phyloP scores from a whole-genome alignment of 2,113 vertebrate species.

The Bos javanicus region DNA sequence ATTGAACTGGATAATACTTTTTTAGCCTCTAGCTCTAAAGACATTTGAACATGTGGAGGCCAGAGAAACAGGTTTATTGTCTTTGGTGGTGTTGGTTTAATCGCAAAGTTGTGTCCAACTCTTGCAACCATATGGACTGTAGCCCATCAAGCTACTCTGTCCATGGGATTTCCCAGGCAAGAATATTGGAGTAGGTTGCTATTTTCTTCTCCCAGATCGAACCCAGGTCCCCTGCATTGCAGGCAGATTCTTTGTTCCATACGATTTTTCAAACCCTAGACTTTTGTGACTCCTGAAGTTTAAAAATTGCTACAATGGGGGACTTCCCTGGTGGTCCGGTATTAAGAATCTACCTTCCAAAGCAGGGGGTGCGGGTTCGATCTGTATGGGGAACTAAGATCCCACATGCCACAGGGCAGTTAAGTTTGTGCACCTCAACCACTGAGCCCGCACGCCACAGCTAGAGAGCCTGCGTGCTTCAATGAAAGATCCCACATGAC shows the following conservation, averaged over 20 bases:
- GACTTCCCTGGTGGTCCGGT: neutral
- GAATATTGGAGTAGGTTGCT: neutral
- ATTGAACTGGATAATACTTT: neutral
- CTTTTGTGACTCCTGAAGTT: neutral
- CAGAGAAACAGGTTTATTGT: neutral
- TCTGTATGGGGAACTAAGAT: neutral
- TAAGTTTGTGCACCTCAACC: neutral
- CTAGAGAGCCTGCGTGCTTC: neutral
- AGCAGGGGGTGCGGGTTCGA: neutral
- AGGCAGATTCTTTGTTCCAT: neutral
- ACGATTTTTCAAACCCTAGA: neutral
- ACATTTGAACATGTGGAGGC: neutral
- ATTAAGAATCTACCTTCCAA: neutral
- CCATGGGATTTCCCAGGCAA: neutral
- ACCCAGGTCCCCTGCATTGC: neutral
- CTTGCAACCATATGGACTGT: neutral
- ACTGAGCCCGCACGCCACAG: accelerated
- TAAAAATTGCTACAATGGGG: neutral
- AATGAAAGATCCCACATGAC: neutral
- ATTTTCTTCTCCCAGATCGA: neutral
- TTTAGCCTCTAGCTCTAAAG: neutral
- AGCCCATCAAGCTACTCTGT: neutral
- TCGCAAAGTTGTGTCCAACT: neutral
- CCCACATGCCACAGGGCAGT: neutral
- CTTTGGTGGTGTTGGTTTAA: neutral